Evolutionary conservation across 1,140 invertebrate species (phyloP), one percentile per base, ranked within the genome.

Genomic region (Pteromalus puparum): DNA sequence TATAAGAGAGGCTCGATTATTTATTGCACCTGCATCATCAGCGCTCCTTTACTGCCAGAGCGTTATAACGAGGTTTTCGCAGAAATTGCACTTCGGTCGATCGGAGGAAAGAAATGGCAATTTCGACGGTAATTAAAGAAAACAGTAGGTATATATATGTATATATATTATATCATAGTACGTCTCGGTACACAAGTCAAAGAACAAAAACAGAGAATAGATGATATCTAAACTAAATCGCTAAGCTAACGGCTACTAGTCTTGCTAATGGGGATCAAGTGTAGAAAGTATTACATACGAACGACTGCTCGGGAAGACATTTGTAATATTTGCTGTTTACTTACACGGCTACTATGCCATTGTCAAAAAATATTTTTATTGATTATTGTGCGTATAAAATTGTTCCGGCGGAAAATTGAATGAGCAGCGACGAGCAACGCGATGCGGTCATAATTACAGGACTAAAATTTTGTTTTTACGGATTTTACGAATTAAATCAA

Each of bases 301-400:
- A 84, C 48, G 81, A 78, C 67, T 30, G 67, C 74, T 86, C 26
- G 82, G 90, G 89, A 91, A 91, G 89, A 91, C 89, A 87, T 85
- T 90, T 86, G 86, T 90, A 88, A 90, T 90, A 86, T 90, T 90
- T 91, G 89, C 87, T 89, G 88, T 87, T 87, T 85, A 12, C 24
- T 67, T 76, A 48, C 34, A 73, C 24, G 10, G 30, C 46, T 68
- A 68, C 24, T n/a, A 70, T 46, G 61, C 30, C 70, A 46, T 46
- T 78, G 38, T 61, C 15, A 26, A 65, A 61, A 30, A 53, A 65
- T 68, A 70, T 15, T 72, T 83, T 77, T 65, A 73, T n/a, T 18
- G 2, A 75, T 68, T 84, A 86, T 86, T 86, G 73, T 83, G 78
- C 82, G 65, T 48, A 26, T 76, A 76, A 28, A 24, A 6, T 28